Conservation (phyloP, 2,113 vertebrate species). For the Salvelinus fontinalis region DNA sequence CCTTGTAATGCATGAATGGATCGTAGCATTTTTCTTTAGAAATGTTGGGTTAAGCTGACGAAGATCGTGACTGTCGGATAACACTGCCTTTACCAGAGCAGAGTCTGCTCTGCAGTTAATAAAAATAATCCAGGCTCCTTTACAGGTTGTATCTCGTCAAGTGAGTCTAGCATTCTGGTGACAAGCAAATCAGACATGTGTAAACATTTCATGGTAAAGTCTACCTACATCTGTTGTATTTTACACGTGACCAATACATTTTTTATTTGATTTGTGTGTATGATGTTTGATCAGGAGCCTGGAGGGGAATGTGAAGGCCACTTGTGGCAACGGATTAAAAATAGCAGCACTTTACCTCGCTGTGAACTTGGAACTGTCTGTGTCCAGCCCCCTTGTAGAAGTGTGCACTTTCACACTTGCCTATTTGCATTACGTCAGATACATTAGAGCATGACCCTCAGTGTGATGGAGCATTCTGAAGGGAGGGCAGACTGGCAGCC, state of each 20-base stretch:
- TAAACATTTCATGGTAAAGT: not conserved
- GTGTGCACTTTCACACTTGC: conserved; percentile 24
- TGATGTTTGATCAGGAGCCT: not conserved
- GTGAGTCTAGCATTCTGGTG: not conserved
- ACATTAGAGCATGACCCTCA: not conserved
- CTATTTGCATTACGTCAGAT: conserved; percentile 7
- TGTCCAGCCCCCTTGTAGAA: not conserved
- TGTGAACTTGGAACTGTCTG: conserved; percentile 7
- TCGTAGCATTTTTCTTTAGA: no score
- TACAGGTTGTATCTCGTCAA: not conserved
- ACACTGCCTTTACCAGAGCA: not conserved
- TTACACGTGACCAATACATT: no score
- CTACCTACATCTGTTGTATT: no score
- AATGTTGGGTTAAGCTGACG: not conserved
- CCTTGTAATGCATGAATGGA: no score
- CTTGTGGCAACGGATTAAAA: conserved; percentile 10
- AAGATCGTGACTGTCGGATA: not conserved
- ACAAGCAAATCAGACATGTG: conserved; percentile 1
- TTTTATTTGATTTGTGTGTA: not conserved
- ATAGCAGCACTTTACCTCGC: conserved; percentile 18
- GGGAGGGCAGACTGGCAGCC: not conserved
- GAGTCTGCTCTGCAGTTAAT: not conserved
- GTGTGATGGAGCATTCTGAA: not conserved
- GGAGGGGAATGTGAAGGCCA: not conserved
- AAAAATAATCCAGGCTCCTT: not conserved